phyloP scores from a whole-genome alignment of 2,888 invertebrate species.

The Dasypogon diadema region DNA sequence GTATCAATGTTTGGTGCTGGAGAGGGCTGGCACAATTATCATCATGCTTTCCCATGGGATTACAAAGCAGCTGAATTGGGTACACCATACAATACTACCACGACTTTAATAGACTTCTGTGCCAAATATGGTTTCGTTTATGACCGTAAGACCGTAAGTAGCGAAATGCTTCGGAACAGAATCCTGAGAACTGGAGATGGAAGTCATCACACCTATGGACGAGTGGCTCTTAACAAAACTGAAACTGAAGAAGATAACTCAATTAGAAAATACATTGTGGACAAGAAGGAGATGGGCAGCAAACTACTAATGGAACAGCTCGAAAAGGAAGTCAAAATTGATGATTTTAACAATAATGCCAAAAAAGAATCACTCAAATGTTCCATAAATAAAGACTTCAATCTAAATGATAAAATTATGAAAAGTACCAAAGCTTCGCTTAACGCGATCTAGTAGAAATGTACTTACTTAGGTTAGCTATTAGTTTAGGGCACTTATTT shows the following conservation, averaged over 20 bases:
- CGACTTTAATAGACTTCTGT: constrained; percentile 75
- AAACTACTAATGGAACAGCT: constrained; percentile 57
- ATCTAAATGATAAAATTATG: constrained; percentile 13
- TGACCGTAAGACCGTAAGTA: constrained; percentile 68
- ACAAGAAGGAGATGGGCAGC: constrained; percentile 58
- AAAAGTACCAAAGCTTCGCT: constrained; percentile 34
- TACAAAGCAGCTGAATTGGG: constrained; percentile 87
- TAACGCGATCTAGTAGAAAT: neutral
- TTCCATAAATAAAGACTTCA: neutral
- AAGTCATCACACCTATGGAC: constrained; percentile 71
- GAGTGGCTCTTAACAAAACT: constrained; percentile 58
- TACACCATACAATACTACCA: constrained; percentile 73
- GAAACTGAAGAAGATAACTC: constrained; percentile 9
- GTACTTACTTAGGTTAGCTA: neutral
- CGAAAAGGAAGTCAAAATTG: constrained; percentile 56
- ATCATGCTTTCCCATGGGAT: constrained; percentile 91
- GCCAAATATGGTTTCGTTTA: constrained; percentile 71
- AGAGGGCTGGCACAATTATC: constrained; percentile 92
- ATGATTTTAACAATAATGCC: constrained; percentile 58
- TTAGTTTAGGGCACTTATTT: too few relatives aligned
- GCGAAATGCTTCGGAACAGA: constrained; percentile 69
- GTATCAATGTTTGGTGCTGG: constrained; percentile 80
- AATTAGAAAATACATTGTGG: constrained; percentile 58
- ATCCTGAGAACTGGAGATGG: constrained; percentile 77
- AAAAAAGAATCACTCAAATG: constrained; percentile 9